Conservation (phyloP, 2,888 invertebrate genomes). For the Ectemnius lituratus region DNA sequence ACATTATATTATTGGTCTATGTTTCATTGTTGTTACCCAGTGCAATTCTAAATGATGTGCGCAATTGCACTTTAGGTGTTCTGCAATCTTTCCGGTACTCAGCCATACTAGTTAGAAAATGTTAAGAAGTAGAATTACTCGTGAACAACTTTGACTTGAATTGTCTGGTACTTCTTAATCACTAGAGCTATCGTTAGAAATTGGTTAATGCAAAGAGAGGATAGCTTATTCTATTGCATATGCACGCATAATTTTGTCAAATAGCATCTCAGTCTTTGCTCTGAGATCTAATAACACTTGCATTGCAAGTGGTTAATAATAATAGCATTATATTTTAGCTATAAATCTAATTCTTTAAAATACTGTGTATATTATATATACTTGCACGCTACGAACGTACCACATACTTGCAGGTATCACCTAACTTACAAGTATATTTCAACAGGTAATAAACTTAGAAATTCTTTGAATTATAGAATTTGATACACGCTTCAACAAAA, state of each 20-base stretch:
- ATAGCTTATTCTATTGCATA: constrained; percentile 19
- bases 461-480: constrained; percentile 18
- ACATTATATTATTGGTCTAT: neutral
- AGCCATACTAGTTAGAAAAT: no score
- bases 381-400: constrained; percentile 18
- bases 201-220: constrained; percentile 15
- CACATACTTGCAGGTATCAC: constrained; percentile 14
- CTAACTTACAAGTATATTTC: neutral
- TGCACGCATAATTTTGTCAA: constrained; percentile 30
- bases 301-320: constrained; percentile 31
- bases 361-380: constrained; percentile 40
- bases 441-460: constrained; percentile 31
- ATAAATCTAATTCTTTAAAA: constrained; percentile 24
- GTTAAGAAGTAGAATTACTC: no score
- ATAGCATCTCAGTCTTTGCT: constrained; percentile 48
- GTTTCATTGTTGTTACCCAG: neutral
- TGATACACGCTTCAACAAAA: constrained; percentile 4
- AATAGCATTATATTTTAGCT: constrained; percentile 23
- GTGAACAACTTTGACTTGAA: no score
- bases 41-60: neutral
- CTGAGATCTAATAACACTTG: constrained; percentile 42
- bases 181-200: no score
- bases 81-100: no score
- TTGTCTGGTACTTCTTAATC: no score
- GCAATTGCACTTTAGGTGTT: no score